Evolutionary conservation across 2,888 invertebrate genomes (phyloP), one percentile per base, ranked within the genome.

Genomic region (Sycophila texana): DNA sequence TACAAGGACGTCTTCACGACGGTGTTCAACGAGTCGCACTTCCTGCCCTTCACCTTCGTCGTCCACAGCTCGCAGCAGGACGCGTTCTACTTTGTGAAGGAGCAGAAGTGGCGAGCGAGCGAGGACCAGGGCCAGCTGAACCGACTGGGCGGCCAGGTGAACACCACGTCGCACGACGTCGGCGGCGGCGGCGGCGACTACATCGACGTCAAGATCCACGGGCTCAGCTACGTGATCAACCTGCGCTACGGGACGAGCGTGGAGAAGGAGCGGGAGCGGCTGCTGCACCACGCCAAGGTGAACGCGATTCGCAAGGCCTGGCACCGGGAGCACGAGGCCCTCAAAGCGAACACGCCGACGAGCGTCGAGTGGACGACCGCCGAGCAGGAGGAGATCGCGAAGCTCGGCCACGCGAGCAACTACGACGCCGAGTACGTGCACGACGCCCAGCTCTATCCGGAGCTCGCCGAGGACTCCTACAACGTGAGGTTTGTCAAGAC

Each of bases 401-500:
- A 96, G 89, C 93, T 94, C 79, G 97, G 97, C 77, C 95, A 94
- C 86, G 96, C 96, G 78, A 93, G 95, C 55, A 96, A 95, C 85
- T 98, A 97, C 91, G 96, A 97, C 87, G 97, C 96, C 79, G 96
- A 97, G 88, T 98, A 97, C 91, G 95, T 96, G 84, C 97, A 98
- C 91, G 97, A 97, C 89, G 95, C 97, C 51, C 94, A 95, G 85
- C 92, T 94, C 80, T 98, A 97, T 91, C 98, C 98, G 0, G 97
- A 98, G 90, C 92, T 98, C 73, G 97, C 98, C 74, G 98, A 98
- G 91, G 98, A 98, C 92, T 98, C 98, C 10, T 97, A 96, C 92
- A 98, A 98, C 91, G 94, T 99, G 82, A 94, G 96, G 87, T 97
- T 98, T 89, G 93, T 95, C 60, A 97, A 96, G 91, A 96, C 95